Evolutionary conservation across 2,888 invertebrate genomes (phyloP).

Genomic region (Tinea pellionella): DNA sequence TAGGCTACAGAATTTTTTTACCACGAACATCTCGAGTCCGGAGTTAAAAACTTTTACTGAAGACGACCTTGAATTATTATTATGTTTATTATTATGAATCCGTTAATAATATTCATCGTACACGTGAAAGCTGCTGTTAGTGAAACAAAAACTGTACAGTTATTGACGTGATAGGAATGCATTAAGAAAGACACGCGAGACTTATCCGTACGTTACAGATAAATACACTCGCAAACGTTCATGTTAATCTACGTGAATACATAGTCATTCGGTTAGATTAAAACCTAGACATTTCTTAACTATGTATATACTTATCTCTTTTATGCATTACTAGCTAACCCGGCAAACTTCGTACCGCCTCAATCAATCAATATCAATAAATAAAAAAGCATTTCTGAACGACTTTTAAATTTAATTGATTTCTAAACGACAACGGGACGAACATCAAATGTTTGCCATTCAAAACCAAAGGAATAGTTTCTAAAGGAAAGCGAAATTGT

Average conservation of each 20-base stretch:
- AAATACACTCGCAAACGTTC: background rate
- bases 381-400: too few species aligned
- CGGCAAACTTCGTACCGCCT: too few species aligned
- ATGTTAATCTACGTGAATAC: background rate
- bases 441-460: too few species aligned
- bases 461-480: too few species aligned
- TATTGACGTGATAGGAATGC: conserved; percentile 7
- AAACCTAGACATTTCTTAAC: too few species aligned
- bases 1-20: conserved; percentile 8
- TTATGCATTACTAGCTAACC: too few species aligned
- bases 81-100: background rate
- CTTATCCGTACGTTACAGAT: background rate
- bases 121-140: conserved; percentile 8
- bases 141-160: conserved; percentile 12
- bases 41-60: conserved; percentile 1
- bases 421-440: too few species aligned
- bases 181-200: conserved; percentile 10
- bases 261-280: too few species aligned
- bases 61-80: background rate
- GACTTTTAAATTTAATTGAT: too few species aligned
- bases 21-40: background rate
- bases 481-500: too few species aligned
- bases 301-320: too few species aligned
- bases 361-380: too few species aligned
- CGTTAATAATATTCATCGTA: conserved; percentile 3